These are phyloP conservation scores for Sinopyrophorus schimmeli DNA, from an alignment of 2,888 invertebrate genomes.

Conservation along the genomic window DNA sequence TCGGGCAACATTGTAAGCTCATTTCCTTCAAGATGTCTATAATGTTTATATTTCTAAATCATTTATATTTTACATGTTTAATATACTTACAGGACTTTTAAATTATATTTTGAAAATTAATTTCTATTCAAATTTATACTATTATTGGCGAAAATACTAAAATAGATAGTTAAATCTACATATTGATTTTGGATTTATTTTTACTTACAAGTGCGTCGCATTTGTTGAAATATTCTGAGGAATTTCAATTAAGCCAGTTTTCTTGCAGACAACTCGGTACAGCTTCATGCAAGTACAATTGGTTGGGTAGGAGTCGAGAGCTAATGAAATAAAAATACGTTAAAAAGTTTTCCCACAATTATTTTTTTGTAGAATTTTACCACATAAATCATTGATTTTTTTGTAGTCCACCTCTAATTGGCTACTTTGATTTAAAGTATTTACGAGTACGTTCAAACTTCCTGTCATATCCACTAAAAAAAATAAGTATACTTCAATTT, in stretches of 20 bases:
- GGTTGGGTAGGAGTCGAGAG: slow-evolving; percentile 4
- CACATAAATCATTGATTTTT: too few relatives aligned
- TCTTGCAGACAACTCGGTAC: slow-evolving; percentile 37
- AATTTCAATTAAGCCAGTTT: slow-evolving; percentile 39
- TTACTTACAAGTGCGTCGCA: slow-evolving; percentile 46
- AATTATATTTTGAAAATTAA: slow-evolving; percentile 36
- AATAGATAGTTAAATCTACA: slow-evolving; percentile 23
- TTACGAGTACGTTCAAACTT: too few relatives aligned
- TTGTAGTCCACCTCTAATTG: too few relatives aligned
- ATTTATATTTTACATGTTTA: not conserved
- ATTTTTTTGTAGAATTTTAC: not conserved
- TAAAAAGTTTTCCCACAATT: not conserved
- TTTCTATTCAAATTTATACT: slow-evolving; percentile 39
- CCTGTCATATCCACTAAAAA: too few relatives aligned
- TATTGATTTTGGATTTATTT: not conserved
- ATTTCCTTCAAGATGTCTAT: slow-evolving; percentile 44
- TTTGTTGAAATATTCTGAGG: slow-evolving; percentile 45
- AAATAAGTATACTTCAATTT: too few relatives aligned
- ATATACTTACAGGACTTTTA: slow-evolving; percentile 33
- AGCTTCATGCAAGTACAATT: slow-evolving; percentile 4
- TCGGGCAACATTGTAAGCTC: slow-evolving; percentile 34
- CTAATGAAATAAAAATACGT: slow-evolving; percentile 6
- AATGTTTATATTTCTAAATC: not conserved
- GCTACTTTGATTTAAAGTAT: too few relatives aligned
- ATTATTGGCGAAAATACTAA: slow-evolving; percentile 48